A percentile compares a stretch with the other conserved stretches of the same genome.
These are phyloP conservation scores for Metacarcinus magister DNA, from an alignment of 2,888 invertebrate genomes.

Conservation along the genomic window DNA sequence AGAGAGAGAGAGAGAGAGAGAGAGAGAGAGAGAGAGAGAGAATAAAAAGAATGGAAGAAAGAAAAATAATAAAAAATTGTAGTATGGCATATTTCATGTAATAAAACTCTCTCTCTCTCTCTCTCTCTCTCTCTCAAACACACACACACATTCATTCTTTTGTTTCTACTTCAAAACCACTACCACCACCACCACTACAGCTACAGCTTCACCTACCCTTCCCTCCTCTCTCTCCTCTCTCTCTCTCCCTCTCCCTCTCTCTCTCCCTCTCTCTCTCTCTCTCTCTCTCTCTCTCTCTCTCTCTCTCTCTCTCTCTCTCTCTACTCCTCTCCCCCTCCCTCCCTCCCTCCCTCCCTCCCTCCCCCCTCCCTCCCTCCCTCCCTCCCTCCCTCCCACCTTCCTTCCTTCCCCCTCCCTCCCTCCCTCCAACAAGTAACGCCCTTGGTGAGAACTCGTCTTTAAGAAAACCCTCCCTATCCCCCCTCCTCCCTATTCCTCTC, in stretches of 20 bases:
- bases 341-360: no score
- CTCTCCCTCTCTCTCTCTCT: neutral
- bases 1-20: constrained; percentile 53
- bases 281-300: neutral
- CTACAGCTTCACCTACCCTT: neutral
- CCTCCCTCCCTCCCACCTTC: neutral
- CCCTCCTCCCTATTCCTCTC: neutral
- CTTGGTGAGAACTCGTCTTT: neutral
- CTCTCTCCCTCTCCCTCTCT: neutral
- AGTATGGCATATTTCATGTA: no score
- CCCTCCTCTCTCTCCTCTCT: neutral
- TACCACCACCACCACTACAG: neutral
- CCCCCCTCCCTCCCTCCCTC: neutral
- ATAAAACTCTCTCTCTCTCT: no score
- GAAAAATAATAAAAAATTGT: neutral
- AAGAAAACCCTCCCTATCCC: neutral
- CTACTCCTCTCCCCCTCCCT: no score
- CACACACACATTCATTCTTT: neutral
- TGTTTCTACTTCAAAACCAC: neutral
- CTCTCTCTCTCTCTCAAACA: neutral
- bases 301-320: neutral
- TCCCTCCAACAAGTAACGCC: neutral
- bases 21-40: constrained; percentile 18
- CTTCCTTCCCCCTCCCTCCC: neutral
- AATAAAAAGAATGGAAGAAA: neutral